phyloP scores from a whole-genome alignment of 2,888 invertebrate genomes.

The Melangyna quadrimaculata region DNA sequence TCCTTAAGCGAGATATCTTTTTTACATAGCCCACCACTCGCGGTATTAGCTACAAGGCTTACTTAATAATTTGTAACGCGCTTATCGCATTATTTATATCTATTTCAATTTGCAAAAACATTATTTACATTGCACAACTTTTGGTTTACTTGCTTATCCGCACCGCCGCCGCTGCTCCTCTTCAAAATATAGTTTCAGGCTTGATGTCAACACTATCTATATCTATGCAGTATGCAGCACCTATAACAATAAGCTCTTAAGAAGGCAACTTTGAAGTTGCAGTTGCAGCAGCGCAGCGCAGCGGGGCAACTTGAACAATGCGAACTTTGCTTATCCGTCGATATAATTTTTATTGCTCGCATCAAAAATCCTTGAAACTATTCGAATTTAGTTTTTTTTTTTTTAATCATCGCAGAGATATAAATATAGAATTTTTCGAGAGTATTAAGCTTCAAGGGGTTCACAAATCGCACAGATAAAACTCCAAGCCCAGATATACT shows the following conservation, averaged over 20 bases:
- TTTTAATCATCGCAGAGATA: conserved; percentile 15
- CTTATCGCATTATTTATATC: conserved; percentile 32
- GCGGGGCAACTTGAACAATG: conserved; percentile 14
- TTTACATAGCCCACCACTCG: conserved; percentile 12
- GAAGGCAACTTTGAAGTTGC: not conserved
- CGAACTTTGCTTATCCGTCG: conserved; percentile 12
- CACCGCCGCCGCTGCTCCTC: not conserved
- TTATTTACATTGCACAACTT: conserved; percentile 29
- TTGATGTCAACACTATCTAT: not conserved
- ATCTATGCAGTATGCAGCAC: no score
- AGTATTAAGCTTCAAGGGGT: conserved; percentile 8
- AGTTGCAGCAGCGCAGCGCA: no score
- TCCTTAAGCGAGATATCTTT: conserved; percentile 3
- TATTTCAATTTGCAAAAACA: conserved; percentile 32
- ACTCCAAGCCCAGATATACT: not conserved
- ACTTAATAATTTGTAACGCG: not conserved
- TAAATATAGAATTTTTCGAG: conserved; percentile 27
- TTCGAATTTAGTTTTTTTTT: not conserved
- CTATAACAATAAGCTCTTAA: conserved; percentile 2
- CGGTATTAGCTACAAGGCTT: conserved; percentile 10
- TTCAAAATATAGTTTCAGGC: not conserved
- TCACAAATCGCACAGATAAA: conserved; percentile 28
- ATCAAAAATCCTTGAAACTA: conserved; percentile 21
- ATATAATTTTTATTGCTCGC: not conserved
- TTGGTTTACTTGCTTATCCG: conserved; percentile 12